Evolutionary conservation across 1,140 invertebrate species (phyloP).

Genomic region (Orchesella cincta): DNA sequence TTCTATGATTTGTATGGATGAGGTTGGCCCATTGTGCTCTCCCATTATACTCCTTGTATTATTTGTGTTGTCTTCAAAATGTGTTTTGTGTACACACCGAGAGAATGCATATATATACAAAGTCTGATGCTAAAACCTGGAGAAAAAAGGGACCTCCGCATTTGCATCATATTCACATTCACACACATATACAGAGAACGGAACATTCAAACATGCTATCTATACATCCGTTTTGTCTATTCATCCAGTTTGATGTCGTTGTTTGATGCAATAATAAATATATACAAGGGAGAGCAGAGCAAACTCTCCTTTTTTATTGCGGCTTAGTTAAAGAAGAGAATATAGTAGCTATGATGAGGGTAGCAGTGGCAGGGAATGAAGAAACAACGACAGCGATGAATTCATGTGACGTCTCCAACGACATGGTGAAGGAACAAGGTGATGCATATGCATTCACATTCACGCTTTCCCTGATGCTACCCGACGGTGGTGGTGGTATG

Average conservation of each 20-base stretch:
- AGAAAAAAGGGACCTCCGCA: neutral
- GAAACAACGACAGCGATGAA: too few species aligned
- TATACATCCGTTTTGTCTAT: too few species aligned
- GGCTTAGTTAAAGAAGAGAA: too few species aligned
- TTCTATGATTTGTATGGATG: conserved; percentile 28
- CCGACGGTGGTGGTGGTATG: too few species aligned
- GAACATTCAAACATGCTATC: neutral
- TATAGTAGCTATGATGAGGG: too few species aligned
- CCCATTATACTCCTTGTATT: conserved; percentile 9
- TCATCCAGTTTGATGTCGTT: neutral
- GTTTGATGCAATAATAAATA: conserved; percentile 23
- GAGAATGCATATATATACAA: neutral
- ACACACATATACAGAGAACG: conserved; percentile 1
- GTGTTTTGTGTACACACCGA: neutral
- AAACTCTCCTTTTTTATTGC: too few species aligned
- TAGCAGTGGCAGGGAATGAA: too few species aligned
- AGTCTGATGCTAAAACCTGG: neutral
- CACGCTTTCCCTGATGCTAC: too few species aligned
- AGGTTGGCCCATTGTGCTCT: conserved; percentile 25
- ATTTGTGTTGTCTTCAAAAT: conserved; percentile 21
- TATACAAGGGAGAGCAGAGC: neutral
- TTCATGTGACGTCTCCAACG: too few species aligned
- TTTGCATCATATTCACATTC: neutral
- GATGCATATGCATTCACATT: too few species aligned
- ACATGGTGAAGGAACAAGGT: too few species aligned